Evolutionary conservation across 2,888 invertebrate species (phyloP).

Genomic region (Parnassius apollo): DNA sequence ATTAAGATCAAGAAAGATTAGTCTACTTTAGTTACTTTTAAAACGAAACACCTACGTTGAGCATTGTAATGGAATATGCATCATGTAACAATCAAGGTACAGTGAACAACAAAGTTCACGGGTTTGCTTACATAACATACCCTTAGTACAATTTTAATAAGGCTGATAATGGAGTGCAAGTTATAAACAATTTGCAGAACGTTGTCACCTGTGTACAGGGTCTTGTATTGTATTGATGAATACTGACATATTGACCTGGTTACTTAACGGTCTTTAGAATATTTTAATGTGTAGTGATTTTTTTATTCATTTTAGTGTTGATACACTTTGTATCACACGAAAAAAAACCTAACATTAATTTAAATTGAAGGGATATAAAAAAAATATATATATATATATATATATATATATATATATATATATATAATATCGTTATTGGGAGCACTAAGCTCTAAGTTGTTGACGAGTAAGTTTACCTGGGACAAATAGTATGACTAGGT

Average conservation of each 20-base stretch:
- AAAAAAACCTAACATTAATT: no score
- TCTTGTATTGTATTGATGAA: conserved; percentile 13
- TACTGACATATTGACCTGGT: conserved; percentile 15
- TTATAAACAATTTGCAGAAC: not conserved
- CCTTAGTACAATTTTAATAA: not conserved
- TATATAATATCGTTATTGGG: no score
- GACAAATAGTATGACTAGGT: no score
- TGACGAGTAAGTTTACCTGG: no score
- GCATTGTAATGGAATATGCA: not conserved
- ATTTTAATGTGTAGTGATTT: not conserved
- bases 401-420: no score
- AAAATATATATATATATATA: no score
- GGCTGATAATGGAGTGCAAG: not conserved
- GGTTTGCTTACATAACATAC: not conserved
- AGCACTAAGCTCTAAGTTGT: no score
- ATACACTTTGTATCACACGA: no score
- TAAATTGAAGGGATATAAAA: no score
- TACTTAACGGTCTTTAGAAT: conserved; percentile 2
- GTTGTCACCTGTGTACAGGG: not conserved
- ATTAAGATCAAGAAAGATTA: no score
- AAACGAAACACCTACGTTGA: not conserved
- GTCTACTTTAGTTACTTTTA: not conserved
- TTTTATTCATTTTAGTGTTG: no score
- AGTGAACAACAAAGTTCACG: not conserved
- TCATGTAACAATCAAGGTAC: not conserved